phyloP scores from a whole-genome alignment of 2,113 vertebrate genomes.

The Piprites chloris region DNA sequence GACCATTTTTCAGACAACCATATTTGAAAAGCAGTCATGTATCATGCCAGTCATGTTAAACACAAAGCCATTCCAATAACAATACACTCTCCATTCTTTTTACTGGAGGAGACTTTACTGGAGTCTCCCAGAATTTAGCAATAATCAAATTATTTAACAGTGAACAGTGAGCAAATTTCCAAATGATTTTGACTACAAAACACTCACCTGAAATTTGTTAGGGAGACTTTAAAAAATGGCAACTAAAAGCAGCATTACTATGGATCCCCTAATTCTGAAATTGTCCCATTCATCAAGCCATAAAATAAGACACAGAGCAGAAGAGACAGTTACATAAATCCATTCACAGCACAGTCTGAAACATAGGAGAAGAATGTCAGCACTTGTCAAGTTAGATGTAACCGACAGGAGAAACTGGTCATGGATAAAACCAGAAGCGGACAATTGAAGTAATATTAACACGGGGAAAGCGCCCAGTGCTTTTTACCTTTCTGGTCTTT shows the following conservation, averaged over 20 bases:
- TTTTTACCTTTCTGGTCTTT: neutral
- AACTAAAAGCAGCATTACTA: neutral
- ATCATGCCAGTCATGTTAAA: neutral
- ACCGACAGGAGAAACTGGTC: neutral
- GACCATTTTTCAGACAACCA: neutral
- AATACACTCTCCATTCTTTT: neutral
- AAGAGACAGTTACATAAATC: neutral
- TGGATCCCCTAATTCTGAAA: neutral
- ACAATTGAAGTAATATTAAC: neutral
- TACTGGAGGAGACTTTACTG: neutral
- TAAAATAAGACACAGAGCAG: neutral
- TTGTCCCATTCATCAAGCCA: neutral
- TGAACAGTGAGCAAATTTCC: neutral
- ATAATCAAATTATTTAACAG: neutral
- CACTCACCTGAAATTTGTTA: neutral
- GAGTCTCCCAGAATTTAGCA: neutral
- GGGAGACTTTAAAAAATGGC: neutral
- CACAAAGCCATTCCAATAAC: neutral
- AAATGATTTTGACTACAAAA: neutral
- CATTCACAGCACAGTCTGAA: neutral
- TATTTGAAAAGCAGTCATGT: neutral
- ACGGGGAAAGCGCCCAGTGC: neutral
- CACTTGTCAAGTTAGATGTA: neutral
- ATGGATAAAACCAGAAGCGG: neutral
- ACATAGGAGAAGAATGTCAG: neutral